Percentiles rank a stretch among this genome's conserved stretches.
phyloP scores from a whole-genome alignment of 2,888 invertebrate species.

The Ichneumoninae sp. region DNA sequence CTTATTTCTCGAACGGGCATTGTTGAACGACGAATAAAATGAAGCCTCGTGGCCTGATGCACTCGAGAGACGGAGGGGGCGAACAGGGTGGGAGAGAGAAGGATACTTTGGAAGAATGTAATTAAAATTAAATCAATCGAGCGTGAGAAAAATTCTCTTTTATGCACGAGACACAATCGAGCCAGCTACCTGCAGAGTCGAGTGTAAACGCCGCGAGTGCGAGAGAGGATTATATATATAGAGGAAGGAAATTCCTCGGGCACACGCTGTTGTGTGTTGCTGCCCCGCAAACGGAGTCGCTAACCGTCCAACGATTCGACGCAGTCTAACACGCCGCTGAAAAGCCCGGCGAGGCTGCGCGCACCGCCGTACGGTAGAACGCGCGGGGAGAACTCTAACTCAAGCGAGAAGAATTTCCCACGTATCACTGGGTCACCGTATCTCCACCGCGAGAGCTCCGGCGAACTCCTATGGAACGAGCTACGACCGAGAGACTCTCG shows the following conservation, averaged over 20 bases:
- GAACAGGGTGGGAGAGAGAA: not conserved
- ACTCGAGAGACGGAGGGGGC: not conserved
- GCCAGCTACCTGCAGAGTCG: not conserved
- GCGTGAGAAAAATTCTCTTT: slow-evolving; percentile 67
- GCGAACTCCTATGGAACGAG: slow-evolving; percentile 1
- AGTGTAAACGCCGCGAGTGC: slow-evolving; percentile 22
- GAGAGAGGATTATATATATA: slow-evolving; percentile 28
- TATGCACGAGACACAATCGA: slow-evolving; percentile 62
- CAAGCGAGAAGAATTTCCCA: slow-evolving; percentile 68
- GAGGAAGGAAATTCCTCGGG: slow-evolving; percentile 60
- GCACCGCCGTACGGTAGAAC: not conserved
- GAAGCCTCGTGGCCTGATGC: slow-evolving; percentile 32
- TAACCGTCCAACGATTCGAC: slow-evolving; percentile 47
- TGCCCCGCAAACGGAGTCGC: slow-evolving; percentile 44
- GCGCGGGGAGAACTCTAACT: slow-evolving; percentile 35
- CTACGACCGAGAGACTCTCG: slow-evolving; percentile 25
- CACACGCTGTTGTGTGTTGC: slow-evolving; percentile 4
- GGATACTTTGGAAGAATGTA: slow-evolving; percentile 48
- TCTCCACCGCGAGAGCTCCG: slow-evolving; percentile 10
- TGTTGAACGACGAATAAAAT: slow-evolving; percentile 34
- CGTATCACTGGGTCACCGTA: slow-evolving; percentile 70
- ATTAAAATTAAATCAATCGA: slow-evolving; percentile 68
- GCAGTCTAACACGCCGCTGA: slow-evolving; percentile 29
- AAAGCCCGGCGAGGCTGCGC: slow-evolving; percentile 1
- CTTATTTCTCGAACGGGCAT: slow-evolving; percentile 25